Evolutionary conservation across 2,113 vertebrate genomes (phyloP).

Genomic region (Thymallus thymallus): DNA sequence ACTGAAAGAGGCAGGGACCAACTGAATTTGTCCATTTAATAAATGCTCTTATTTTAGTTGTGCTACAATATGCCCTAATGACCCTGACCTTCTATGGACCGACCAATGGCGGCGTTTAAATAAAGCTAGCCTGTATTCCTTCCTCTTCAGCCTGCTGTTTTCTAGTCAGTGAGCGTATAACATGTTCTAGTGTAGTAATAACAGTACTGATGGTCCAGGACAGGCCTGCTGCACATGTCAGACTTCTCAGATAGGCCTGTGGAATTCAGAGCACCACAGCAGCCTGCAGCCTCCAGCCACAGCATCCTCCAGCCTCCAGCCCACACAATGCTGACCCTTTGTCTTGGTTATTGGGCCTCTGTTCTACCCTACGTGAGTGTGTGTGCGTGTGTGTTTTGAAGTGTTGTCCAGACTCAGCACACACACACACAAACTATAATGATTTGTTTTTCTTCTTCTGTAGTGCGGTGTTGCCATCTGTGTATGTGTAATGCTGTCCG

Average conservation of each 20-base stretch:
- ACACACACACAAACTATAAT: background rate
- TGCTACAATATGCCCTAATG: background rate
- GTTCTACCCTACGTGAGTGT: background rate
- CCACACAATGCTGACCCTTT: background rate
- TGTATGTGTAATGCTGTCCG: background rate
- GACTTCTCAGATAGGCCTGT: background rate
- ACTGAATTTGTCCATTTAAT: too few species aligned
- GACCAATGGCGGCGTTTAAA: constrained; percentile 35
- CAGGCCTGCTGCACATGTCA: background rate
- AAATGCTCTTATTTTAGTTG: background rate
- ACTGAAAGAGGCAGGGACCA: too few species aligned
- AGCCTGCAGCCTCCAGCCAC: too few species aligned
- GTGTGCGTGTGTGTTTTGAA: background rate
- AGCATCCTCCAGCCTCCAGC: background rate
- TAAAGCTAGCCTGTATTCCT: constrained; percentile 13
- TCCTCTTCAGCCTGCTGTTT: constrained; percentile 1
- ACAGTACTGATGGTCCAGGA: constrained; percentile 8
- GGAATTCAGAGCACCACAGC: background rate
- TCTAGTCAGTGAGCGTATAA: background rate
- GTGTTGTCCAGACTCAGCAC: background rate
- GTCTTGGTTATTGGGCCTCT: background rate
- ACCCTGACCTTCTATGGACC: constrained; percentile 18
- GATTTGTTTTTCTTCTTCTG: background rate
- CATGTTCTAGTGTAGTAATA: constrained; percentile 19
- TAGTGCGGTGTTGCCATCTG: background rate